Base-by-base conservation (phyloP, 2,797 vertebrate species). In the Gouania willdenowi region DNA sequence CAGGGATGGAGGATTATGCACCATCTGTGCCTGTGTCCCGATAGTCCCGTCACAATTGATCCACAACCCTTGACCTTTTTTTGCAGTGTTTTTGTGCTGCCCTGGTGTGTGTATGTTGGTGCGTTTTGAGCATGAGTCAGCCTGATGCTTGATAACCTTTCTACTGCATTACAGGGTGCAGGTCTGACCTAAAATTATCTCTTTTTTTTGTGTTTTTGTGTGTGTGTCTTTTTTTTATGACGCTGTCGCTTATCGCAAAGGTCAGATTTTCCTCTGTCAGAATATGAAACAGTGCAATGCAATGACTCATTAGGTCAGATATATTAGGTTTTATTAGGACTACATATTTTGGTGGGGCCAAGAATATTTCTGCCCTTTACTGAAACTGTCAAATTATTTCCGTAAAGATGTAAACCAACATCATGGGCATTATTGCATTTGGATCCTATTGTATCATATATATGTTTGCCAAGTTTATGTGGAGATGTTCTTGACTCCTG, bases 51-150 rank as follows among this genome's bases (percentile, higher is more conserved):
- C 75, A 77, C 42, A 66, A 81, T 61, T 81, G 77, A 85, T 81
- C 72, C 75, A 70, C 59, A 76, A 73, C 79, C 74, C 76, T 67
- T 76, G 79, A 78, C 83, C 77, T 84, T 79, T 84, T 79, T 81
- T 59, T 59, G 28, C 39, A 34, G 50, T 62, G 71, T 42, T 71
- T 59, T 54, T 42, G 66, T 52, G 22, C 30, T 50, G 15, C 34
- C 44, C 52, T 41, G 61, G 37, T 30, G 21, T 56, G 51, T 61
- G 47, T 38, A 31, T 64, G 33, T 56, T 35, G 36, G 35, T 60
- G 30, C 55, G 38, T 55, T 62, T 47, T 26, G 56, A 59, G 61
- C 35, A 41, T 68, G 71, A 66, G 45, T 79, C 74, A 76, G 69
- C 59, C 52, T 43, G 47, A 66, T 60, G 62, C 63, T 66, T 14